Conservation (phyloP, 2,888 invertebrate genomes). For the Minunthozetes semirufus region DNA sequence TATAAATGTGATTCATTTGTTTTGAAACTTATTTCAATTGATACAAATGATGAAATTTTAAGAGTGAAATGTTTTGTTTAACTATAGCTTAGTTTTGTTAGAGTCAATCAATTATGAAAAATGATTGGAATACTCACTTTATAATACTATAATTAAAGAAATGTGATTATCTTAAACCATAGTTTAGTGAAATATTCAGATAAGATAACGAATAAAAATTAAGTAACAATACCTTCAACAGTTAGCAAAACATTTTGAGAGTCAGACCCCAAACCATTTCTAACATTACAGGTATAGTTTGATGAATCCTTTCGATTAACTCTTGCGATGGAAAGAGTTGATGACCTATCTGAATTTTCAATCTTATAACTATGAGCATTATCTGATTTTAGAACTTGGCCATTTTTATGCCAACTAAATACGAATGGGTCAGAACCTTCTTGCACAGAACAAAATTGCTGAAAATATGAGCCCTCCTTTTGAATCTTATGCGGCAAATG, state of each 20-base stretch:
- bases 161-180: background rate
- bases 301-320: constrained; percentile 36
- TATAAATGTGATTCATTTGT: too few relatives aligned
- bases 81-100: too few relatives aligned
- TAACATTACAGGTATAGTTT: constrained; percentile 41
- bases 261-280: constrained; percentile 22
- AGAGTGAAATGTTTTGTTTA: too few relatives aligned
- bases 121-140: too few relatives aligned
- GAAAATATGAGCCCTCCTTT: background rate
- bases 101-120: too few relatives aligned
- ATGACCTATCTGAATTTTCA: constrained; percentile 14
- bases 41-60: too few relatives aligned
- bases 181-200: too few relatives aligned
- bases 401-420: constrained; percentile 37
- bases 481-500: background rate
- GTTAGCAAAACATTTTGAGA: background rate
- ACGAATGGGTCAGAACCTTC: background rate
- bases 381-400: background rate
- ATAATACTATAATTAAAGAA: constrained; percentile 33
- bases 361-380: background rate
- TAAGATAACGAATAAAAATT: background rate
- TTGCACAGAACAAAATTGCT: background rate
- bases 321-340: constrained; percentile 36
- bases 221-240: constrained; percentile 12
- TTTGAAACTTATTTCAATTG: too few relatives aligned